Evolutionary conservation across 2,888 invertebrate genomes (phyloP).

Genomic region (Mellilla xanthometata): DNA sequence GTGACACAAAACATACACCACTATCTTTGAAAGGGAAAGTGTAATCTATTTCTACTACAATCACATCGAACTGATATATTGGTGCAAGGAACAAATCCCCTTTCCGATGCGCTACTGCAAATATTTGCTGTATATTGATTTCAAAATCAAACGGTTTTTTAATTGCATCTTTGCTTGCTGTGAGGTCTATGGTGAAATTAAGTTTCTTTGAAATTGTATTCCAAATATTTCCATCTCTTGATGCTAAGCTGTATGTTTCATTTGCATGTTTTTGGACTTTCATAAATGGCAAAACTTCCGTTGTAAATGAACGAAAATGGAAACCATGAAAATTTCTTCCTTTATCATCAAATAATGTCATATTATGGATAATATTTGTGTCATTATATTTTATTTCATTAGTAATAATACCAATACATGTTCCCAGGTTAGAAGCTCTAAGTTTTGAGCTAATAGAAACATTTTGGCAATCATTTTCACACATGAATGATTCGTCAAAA

Average conservation of each 20-base stretch:
- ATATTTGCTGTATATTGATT: conserved; percentile 51
- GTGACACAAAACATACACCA: conserved; percentile 64
- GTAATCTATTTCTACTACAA: conserved; percentile 59
- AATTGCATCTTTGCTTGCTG: conserved; percentile 39
- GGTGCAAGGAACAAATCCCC: conserved; percentile 61
- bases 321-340: conserved; percentile 58
- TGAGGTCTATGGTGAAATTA: conserved; percentile 63
- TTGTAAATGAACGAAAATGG: conserved; percentile 44
- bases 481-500: conserved; percentile 49
- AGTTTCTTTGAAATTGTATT: conserved; percentile 52
- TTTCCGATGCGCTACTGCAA: conserved; percentile 54
- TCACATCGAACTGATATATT: conserved; percentile 63
- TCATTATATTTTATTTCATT: conserved; percentile 37
- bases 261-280: conserved; percentile 41
- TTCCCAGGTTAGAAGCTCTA: conserved; percentile 52
- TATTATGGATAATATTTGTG: conserved; percentile 19
- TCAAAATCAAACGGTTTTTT: conserved; percentile 57
- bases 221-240: conserved; percentile 68
- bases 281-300: conserved; percentile 55
- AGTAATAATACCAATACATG: conserved; percentile 57
- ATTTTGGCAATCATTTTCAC: conserved; percentile 55
- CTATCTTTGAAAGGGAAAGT: conserved; percentile 60
- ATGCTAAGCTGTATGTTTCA: conserved; percentile 44
- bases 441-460: conserved; percentile 49
- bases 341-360: conserved; percentile 55